Base-by-base conservation (phyloP, 2,797 vertebrate genomes). In the Eulemur coronatus region DNA sequence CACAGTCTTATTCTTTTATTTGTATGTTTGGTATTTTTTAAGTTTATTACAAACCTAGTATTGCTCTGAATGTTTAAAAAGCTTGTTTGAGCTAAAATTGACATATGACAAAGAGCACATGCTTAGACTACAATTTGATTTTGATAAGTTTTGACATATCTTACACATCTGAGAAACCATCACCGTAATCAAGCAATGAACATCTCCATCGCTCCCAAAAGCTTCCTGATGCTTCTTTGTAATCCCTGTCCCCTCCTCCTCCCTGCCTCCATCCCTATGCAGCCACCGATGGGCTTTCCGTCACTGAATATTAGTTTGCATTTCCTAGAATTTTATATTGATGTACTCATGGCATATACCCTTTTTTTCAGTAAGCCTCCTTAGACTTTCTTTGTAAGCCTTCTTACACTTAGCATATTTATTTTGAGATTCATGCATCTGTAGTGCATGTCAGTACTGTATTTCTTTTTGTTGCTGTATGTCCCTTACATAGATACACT, bases 181-280 rank as follows among this genome's bases (percentile, higher is more conserved):
- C 61, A 7, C 22, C 26, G 2, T 9, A 0, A 0, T 52, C 52
- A 28, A 7, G 20, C 8, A 33, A 0, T 30, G 35, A 59, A 7
- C 9, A 1, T 2, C 1, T 9, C 22, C 14, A 0, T 38, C 18
- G 13, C 59, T 69, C 52, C 6, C 10, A 12, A 13, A 46, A 18
- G 6, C 11, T 81, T 18, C 30, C n/a, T 78, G 4, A 24, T 0
- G 0, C 30, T 24, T 80, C 33, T 33, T 10, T 43, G 38, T 48
- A 8, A 57, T n/a, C 28, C 28, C 5, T 9, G 4, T 1, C 26
- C 0, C 4, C 28, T 22, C 0, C 4, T 28, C 7, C 65, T 38
- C 17, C 20, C 20, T 24, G 11, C 1, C 30, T 30, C 7, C 11
- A 1, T 28, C 48, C 46, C 33, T 59, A 3, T 14, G 14, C 30